Conservation (phyloP, 2,113 vertebrate genomes). For the Brienomyrus brachyistius region DNA sequence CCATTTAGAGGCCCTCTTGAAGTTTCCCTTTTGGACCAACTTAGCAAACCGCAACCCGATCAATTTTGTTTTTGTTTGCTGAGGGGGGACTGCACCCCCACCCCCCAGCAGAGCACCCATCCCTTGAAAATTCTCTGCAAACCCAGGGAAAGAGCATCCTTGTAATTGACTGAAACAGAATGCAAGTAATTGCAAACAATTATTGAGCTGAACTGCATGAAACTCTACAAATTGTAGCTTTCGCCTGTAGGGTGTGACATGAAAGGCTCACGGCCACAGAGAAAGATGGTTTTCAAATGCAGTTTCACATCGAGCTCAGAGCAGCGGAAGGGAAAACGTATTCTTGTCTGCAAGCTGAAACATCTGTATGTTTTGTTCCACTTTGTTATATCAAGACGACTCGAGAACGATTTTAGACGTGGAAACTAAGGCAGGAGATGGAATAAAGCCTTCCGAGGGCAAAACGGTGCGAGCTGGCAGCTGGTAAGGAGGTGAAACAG, state of each 20-base stretch:
- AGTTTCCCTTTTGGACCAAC: not conserved
- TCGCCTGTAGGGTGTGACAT: not conserved
- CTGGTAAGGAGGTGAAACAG: not conserved
- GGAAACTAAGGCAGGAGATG: not conserved
- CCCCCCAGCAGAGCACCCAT: not conserved
- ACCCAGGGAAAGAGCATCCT: not conserved
- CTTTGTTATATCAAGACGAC: not conserved
- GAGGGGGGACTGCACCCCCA: not conserved
- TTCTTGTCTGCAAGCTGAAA: not conserved
- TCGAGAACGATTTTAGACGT: not conserved
- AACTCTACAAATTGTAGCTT: not conserved
- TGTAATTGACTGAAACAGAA: not conserved
- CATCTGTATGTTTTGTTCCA: not conserved
- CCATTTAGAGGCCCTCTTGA: not conserved
- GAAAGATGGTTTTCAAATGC: not conserved
- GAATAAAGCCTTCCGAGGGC: not conserved
- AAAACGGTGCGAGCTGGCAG: not conserved
- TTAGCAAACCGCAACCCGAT: not conserved
- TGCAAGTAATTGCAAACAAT: constrained; percentile 7
- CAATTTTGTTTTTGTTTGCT: not conserved
- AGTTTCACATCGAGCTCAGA: not conserved
- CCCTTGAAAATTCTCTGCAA: not conserved
- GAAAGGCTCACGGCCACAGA: not conserved
- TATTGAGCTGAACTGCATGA: not conserved
- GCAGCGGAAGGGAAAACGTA: not conserved